phyloP scores from a whole-genome alignment of 2,113 vertebrate genomes.

The Sterrhoptilus dennistouni region DNA sequence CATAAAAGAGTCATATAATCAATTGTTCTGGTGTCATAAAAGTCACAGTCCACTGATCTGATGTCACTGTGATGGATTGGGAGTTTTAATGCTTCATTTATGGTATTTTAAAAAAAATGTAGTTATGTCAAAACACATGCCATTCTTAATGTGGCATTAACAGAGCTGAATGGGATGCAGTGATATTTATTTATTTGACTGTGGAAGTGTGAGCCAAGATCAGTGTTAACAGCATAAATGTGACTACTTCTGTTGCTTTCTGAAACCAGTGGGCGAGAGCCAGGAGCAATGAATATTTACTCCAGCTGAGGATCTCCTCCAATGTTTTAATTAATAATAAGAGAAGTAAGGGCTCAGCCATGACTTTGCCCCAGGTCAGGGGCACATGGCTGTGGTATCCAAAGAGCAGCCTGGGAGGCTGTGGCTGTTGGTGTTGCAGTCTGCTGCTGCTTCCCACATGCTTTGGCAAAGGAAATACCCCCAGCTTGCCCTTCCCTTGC shows the following conservation, averaged over 20 bases:
- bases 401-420: background rate
- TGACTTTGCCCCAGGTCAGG: slow-evolving; percentile 11
- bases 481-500: background rate
- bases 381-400: background rate
- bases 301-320: background rate
- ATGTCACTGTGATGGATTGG: slow-evolving; percentile 60
- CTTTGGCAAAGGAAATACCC: background rate
- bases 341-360: background rate
- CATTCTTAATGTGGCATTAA: slow-evolving; percentile 49
- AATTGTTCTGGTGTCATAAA: slow-evolving; percentile 68
- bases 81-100: slow-evolving; percentile 47
- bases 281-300: background rate
- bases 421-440: background rate
- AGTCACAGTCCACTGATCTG: slow-evolving; percentile 61
- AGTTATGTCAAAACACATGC: slow-evolving; percentile 31
- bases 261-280: background rate
- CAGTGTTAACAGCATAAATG: background rate
- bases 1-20: slow-evolving; percentile 60
- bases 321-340: slow-evolving; percentile 16
- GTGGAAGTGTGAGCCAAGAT: background rate
- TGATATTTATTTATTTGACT: slow-evolving; percentile 35
- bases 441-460: background rate
- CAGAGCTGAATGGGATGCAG: slow-evolving; percentile 2
- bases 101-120: background rate
- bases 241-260: background rate